Evolutionary conservation across 2,797 vertebrate genomes (phyloP), one percentile per base, ranked within the genome.

Genomic region (Liparis tanakae): DNA sequence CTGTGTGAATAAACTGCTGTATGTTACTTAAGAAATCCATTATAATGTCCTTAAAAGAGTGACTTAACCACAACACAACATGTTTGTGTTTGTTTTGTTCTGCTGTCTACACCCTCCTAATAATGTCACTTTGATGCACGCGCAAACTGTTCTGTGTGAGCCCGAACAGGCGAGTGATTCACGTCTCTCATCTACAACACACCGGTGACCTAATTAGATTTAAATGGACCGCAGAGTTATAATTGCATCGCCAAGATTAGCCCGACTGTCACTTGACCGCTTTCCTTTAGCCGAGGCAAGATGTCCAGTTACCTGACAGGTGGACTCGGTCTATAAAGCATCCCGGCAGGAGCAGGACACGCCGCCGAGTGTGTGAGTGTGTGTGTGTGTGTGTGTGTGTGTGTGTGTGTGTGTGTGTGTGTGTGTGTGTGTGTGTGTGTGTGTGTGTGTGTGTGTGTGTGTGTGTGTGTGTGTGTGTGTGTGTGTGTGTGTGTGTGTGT

Each of bases 171-270:
- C 58, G 50, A 76, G 59, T 54, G 41, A 46, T 67, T 67, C 66
- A 41, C 78, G 78, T 82, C 85, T 85, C 78, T 81, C 82, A 88
- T 88, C 65, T 85, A 87, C 65, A 64, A 56, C 67, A 76, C 58
- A 56, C 37, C 70, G 37, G 37, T 30, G 73, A 77, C 72, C 83
- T 83, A 82, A 88, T 84, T 85, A 82, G 54, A 68, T 53, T 39
- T 67, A 69, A 74, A 80, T 22, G 75, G 51, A 78, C 76, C 65
- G 50, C 57, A 25, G 37, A 10, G 80, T 74, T 85, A 36, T 82
- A 79, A 76, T 60, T 69, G 76, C 6, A 51, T 22, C 41, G 53
- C 65, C 10, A 50, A 79, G 41, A 72, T 74, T 53, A 78, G 9
- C 51, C 53, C 1, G 9, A 63, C 43, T 41, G 9, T 34, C 18